Evolutionary conservation across 2,888 invertebrate genomes (phyloP), one percentile per base, ranked within the genome.

Genomic region (Adelognathus sp.): DNA sequence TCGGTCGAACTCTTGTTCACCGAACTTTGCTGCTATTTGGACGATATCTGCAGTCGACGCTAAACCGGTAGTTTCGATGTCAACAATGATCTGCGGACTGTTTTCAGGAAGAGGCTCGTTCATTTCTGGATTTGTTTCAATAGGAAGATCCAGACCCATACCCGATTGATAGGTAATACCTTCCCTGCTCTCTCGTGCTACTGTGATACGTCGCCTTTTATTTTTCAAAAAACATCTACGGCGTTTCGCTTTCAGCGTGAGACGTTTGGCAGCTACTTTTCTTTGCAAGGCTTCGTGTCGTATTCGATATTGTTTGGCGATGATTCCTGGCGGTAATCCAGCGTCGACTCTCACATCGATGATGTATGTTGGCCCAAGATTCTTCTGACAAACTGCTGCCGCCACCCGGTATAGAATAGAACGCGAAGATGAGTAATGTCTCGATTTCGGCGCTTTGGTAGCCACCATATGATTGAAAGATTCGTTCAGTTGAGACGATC

Each of bases 381-480:
- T 74, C 14, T 74, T 74, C n/a, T 69, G 67, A 39, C 41, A 74
- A n/a, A 74, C 74, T 14, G 74, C 44, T 11, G 60, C 58, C 1
- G 14, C 64, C 5, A 73, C 73, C 16, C 73, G 33, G 9, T 14
- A 31, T 21, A 16, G 54, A 2, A n/a, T 52, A 2, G 69, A 44
- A n/a, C 44, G 56, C n/a, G 69, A 56, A 29, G 69, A 56, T 44
- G 18, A 44, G 39, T 69, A 69, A 58, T 58, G 69, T 31, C 69
- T 58, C 1, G 41, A 58, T 33, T 69, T 69, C 11, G 69, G 69
- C 29, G 56, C 46, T 69, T 56, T 41, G 16, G 56, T 69, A 18
- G 69, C 56, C 16, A 69, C 69, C 56, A 58, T 46, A 16, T 69
- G 56, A 18, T 67, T 67, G 29, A 67, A 27, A 7, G 54, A 54